Percentiles rank a stretch among this genome's conserved stretches.
phyloP scores from a whole-genome alignment of 2,888 invertebrate species.

The Drosophila putrida region DNA sequence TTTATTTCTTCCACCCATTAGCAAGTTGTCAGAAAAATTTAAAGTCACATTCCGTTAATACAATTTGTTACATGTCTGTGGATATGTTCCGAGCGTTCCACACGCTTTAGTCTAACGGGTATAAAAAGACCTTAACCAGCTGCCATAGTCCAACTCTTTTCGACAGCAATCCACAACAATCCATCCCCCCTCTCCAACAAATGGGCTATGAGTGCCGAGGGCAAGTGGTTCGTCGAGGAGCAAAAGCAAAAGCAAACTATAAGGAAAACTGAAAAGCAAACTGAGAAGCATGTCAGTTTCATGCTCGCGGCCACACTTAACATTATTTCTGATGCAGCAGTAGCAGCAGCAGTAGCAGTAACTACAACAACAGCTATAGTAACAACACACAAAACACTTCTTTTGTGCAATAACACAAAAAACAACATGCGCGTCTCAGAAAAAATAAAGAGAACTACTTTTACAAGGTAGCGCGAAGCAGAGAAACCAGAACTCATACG shows the following conservation, averaged over 20 bases:
- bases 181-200: constrained; percentile 19
- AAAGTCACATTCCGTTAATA: background rate
- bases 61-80: constrained; percentile 2
- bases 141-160: constrained; percentile 26
- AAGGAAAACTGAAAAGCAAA: constrained; percentile 54
- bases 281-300: constrained; percentile 79
- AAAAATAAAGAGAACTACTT: constrained; percentile 21
- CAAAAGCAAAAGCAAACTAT: constrained; percentile 41
- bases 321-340: constrained; percentile 76
- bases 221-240: constrained; percentile 60
- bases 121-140: constrained; percentile 27
- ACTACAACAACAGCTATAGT: constrained; percentile 37
- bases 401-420: constrained; percentile 64
- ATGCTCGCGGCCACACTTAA: constrained; percentile 81
- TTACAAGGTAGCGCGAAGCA: constrained; percentile 8
- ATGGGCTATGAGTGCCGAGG: constrained; percentile 35
- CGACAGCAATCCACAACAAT: constrained; percentile 29
- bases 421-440: constrained; percentile 45
- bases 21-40: background rate
- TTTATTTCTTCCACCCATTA: background rate
- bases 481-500: constrained; percentile 66
- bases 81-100: constrained; percentile 6
- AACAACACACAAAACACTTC: constrained; percentile 54
- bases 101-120: constrained; percentile 2
- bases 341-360: constrained; percentile 18